phyloP scores from a whole-genome alignment of 2,113 vertebrate species.

The Athene cunicularia region DNA sequence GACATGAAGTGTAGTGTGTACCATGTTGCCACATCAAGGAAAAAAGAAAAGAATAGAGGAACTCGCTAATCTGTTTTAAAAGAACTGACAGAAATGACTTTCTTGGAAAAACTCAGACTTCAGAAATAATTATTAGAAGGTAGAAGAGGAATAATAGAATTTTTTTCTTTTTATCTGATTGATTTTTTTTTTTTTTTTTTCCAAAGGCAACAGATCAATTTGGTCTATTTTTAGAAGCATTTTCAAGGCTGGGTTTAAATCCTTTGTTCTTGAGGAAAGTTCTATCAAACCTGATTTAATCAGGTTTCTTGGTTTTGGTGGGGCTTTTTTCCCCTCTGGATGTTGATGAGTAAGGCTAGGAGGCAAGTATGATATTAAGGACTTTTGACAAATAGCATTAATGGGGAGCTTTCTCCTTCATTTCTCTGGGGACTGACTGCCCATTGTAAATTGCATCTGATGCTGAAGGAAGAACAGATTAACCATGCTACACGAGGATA shows the following conservation, averaged over 20 bases:
- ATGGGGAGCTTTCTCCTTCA: not conserved
- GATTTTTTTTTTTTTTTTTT: not conserved
- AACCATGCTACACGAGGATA: not conserved
- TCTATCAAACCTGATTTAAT: not conserved
- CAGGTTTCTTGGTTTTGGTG: not conserved
- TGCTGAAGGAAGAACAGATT: not conserved
- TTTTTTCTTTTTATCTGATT: not conserved
- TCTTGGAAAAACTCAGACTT: not conserved
- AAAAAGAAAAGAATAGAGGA: not conserved
- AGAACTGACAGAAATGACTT: not conserved
- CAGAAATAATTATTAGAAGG: not conserved
- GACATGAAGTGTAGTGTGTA: not conserved
- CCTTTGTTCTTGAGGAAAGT: not conserved
- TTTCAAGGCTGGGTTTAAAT: not conserved
- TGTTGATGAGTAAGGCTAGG: not conserved
- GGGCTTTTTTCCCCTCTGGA: not conserved
- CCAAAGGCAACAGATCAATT: not conserved
- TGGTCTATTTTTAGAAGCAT: not conserved
- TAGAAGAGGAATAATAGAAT: not conserved
- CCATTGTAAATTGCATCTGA: not conserved
- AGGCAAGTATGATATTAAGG: not conserved
- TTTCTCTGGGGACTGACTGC: not conserved
- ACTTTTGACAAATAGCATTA: not conserved
- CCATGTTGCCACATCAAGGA: not conserved
- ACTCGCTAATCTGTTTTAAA: not conserved